Base-by-base conservation (phyloP, 1,140 invertebrate genomes). In the Orussus abietinus region DNA sequence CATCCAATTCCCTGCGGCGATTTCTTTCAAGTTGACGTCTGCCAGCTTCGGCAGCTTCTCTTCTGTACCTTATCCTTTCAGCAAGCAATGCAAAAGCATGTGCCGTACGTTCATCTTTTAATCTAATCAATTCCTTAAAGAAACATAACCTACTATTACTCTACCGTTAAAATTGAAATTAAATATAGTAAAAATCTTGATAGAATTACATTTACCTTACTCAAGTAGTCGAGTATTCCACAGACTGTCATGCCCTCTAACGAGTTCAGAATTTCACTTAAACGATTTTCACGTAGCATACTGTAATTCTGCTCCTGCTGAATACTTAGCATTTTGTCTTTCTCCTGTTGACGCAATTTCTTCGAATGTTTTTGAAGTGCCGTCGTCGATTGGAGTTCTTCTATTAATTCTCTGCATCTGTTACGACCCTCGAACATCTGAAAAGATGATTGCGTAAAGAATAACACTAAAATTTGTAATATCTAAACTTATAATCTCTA, bases 31-130 rank as follows among this genome's bases (percentile, higher is more conserved):
- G 68, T 62, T 88, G 84, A 21, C 84, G 64, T 39, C 77, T 70
- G 1, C 84, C 83, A 28, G 79, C 82, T 66, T 88, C 85, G 25
- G 78, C 79, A 0, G 84, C 83, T 66, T 89, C 85, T n/a, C 80
- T 69, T 55, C 80, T 77, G 15, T 77, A 58, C 43, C 83, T 75
- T 48, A 84, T 80, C 34, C 82, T 65, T 54, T 87, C 84, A 49
- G 77, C 80, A 21, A 86, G 47, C 51, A 87, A 74, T 13, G 79
- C 78, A 53, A 83, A 80, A 2, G 82, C 83, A 51, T 88, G 85
- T 11, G 82, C 80, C 39, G 77, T 73, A 11, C 83, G 69, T 66
- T 90, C 86, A 45, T 88, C 84, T 40, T 84, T 74, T 6, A 89
- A 67, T 46, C 83, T 75, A 32, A 80, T 62, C 34, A 88, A 61